Base-by-base conservation (phyloP, 2,113 vertebrate genomes). In the Melierax canorus region DNA sequence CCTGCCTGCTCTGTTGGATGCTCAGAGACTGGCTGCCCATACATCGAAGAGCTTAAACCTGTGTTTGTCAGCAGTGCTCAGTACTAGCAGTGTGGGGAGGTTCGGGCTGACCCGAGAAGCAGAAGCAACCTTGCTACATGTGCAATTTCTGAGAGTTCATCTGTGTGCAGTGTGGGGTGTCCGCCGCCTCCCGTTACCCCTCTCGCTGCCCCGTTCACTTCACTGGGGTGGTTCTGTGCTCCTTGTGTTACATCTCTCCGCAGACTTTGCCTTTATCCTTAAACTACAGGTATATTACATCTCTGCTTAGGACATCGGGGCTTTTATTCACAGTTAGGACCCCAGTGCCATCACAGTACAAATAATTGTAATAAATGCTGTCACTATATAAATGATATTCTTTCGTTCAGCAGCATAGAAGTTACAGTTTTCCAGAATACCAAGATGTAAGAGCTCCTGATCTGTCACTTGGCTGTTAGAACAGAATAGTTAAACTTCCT, bases 141-240 rank as follows among this genome's bases (percentile, higher is more conserved):
- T 0, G 2, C 2, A 0, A 0, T 32, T 68, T 63, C 10, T 9
- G 64, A 41, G 86, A 30, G 17, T 34, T 56, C 19, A 8, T 7
- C 2, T 6, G 13, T 22, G 17, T 36, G 59, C 13, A 4, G 32
- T 4, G 17, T 9, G 38, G 29, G 43, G 34, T 13, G 26, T n/a
- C 36, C 29, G 3, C 62, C 1, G 3, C 48, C 36, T 45, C 68
- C 53, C 2, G 0, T 7, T 43, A 24, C 21, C 22, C 26, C 45
- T 60, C 67, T 39, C 23, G 19, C 80, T 80, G 50, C 48, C 36
- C 53, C 2, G 5, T 22, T 73, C 26, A 1, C 59, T 34, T 41
- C 27, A 6, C 43, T 10, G 63, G 15, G 13, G 26, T 1, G 2
- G 23, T 45, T 76, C 50, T 46, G 73, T 8, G 12, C 32, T 56